These are phyloP conservation scores for Champsocephalus esox DNA, from an alignment of 2,797 vertebrate species.

Conservation along the genomic window DNA sequence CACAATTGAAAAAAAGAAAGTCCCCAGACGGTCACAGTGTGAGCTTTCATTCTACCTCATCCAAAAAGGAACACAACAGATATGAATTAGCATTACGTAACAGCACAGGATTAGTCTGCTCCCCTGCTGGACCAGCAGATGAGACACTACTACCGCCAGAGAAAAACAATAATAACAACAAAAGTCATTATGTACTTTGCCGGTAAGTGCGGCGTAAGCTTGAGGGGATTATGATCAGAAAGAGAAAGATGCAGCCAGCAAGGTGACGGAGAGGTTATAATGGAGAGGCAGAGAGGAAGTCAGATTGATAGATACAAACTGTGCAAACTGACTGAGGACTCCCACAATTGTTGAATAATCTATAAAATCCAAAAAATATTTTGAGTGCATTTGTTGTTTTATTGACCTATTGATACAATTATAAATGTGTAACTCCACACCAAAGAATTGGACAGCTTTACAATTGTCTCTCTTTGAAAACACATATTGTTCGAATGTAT, in stretches of 20 bases:
- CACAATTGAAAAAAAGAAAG: not conserved
- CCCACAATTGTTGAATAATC: not conserved
- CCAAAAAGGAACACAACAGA: slow-evolving; percentile 27
- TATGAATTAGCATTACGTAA: slow-evolving; percentile 57
- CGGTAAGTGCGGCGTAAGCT: slow-evolving; percentile 10
- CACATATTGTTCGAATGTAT: too few species aligned
- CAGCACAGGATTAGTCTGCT: slow-evolving; percentile 41
- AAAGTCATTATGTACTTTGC: slow-evolving; percentile 42
- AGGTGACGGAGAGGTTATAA: slow-evolving; percentile 27
- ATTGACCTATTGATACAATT: too few species aligned
- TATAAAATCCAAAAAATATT: not conserved
- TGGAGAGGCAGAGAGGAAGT: not conserved
- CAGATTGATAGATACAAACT: not conserved
- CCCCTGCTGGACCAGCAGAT: slow-evolving; percentile 57
- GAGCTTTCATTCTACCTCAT: slow-evolving; percentile 1
- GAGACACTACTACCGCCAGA: slow-evolving; percentile 41
- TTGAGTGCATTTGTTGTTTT: too few species aligned
- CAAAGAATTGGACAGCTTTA: too few species aligned
- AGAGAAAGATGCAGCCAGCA: not conserved
- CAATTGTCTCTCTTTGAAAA: too few species aligned
- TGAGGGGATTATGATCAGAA: slow-evolving; percentile 20
- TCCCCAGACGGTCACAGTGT: slow-evolving; percentile 8
- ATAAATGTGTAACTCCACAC: too few species aligned
- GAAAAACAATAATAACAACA: slow-evolving; percentile 41
- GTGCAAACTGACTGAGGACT: too few species aligned